phyloP scores from a whole-genome alignment of 2,113 vertebrate species.

The Callopanchax toddi region DNA sequence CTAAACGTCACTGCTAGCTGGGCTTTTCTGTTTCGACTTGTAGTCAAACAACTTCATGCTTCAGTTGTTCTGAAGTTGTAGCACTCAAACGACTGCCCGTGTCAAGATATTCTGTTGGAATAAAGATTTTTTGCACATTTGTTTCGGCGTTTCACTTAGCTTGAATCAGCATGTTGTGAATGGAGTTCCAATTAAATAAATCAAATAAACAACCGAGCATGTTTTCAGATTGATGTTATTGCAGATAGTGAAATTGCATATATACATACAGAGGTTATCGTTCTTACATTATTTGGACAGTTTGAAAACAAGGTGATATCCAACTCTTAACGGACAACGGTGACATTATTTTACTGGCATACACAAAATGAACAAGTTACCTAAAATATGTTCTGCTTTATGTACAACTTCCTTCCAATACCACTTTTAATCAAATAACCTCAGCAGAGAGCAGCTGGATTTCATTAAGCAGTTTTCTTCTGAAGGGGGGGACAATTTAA shows the following conservation, averaged over 20 bases:
- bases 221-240: conserved; percentile 56
- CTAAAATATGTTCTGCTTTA: conserved; percentile 30
- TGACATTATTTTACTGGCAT: conserved; percentile 14
- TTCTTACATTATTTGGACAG: conserved; percentile 31
- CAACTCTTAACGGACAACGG: conserved; percentile 2
- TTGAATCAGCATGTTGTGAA: background rate
- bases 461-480: conserved; percentile 5
- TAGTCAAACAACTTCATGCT: conserved; percentile 21
- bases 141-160: conserved; percentile 15
- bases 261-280: conserved; percentile 43
- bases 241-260: conserved; percentile 46
- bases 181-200: conserved; percentile 17
- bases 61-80: conserved; percentile 47
- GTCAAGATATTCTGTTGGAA: conserved; percentile 52
- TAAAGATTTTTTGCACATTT: conserved; percentile 74
- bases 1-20: conserved; percentile 23
- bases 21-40: conserved; percentile 37
- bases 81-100: conserved; percentile 49
- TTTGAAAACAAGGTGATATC: background rate
- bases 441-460: conserved; percentile 3
- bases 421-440: conserved; percentile 11
- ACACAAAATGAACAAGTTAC: conserved; percentile 25
- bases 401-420: conserved; percentile 28
- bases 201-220: conserved; percentile 18
- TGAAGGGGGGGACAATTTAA: conserved; percentile 13